phyloP scores from a whole-genome alignment of 2,113 vertebrate genomes.

The Pomatostomus ruficeps region DNA sequence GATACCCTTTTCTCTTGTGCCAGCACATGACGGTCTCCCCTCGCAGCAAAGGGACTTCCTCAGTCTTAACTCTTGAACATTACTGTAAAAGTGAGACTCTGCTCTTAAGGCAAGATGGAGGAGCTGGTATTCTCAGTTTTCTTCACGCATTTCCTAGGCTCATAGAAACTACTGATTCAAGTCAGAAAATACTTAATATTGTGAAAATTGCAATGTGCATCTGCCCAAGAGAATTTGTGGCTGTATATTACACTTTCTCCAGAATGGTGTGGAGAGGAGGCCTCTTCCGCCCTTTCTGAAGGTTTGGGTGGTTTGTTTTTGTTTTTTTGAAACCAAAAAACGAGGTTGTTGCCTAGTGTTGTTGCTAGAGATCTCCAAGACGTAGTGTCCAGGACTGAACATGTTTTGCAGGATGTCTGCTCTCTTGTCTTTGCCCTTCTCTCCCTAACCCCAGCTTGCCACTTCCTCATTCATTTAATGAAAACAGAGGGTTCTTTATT shows the following conservation, averaged over 20 bases:
- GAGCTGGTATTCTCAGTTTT: not conserved
- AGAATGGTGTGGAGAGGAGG: not conserved
- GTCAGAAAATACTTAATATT: not conserved
- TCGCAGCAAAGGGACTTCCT: not conserved
- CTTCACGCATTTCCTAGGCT: not conserved
- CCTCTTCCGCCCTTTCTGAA: not conserved
- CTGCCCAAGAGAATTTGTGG: not conserved
- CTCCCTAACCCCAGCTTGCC: not conserved
- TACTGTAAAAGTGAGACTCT: not conserved
- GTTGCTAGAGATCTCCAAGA: not conserved
- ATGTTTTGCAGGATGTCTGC: not conserved
- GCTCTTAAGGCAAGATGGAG: not conserved
- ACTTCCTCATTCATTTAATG: not conserved
- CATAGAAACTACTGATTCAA: not conserved
- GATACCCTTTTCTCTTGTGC: not conserved
- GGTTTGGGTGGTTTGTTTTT: not conserved
- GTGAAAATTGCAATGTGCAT: not conserved
- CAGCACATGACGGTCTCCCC: not conserved
- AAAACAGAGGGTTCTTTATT: not conserved
- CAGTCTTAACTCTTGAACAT: not conserved
- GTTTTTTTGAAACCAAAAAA: not conserved
- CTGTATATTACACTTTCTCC: not conserved
- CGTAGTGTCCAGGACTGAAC: rapidly evolving
- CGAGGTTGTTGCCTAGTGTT: not conserved
- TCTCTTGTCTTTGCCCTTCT: not conserved